Percentiles rank a stretch among this genome's conserved stretches.
These are phyloP conservation scores for Stomorhina lunata DNA, from an alignment of 2,888 invertebrate species.

Conservation along the genomic window DNA sequence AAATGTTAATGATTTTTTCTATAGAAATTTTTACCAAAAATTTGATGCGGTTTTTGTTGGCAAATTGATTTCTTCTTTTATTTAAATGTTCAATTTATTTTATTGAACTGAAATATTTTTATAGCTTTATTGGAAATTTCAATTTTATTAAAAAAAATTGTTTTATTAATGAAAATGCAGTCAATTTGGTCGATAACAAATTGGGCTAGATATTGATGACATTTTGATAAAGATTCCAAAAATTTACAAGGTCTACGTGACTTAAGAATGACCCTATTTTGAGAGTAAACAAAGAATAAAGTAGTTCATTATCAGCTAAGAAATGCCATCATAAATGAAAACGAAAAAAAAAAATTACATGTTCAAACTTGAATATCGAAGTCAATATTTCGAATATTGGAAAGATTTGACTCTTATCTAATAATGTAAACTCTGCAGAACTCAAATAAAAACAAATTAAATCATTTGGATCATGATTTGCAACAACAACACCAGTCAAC, in stretches of 20 bases:
- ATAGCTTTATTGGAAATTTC: neutral
- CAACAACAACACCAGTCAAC: too few species aligned
- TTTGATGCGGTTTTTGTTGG: constrained; percentile 28
- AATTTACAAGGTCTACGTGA: neutral
- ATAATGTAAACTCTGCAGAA: too few species aligned
- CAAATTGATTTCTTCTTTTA: neutral
- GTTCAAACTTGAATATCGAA: too few species aligned
- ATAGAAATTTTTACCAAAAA: constrained; percentile 13
- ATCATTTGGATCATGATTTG: too few species aligned
- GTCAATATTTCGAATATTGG: too few species aligned
- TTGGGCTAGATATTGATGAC: neutral
- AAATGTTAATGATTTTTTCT: neutral
- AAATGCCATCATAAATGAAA: too few species aligned
- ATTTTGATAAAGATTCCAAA: neutral
- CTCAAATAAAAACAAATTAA: too few species aligned
- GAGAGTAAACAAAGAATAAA: too few species aligned
- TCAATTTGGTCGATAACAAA: neutral
- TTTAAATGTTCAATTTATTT: neutral
- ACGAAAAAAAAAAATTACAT: too few species aligned
- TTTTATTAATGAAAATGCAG: neutral
- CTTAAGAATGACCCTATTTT: neutral
- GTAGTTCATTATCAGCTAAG: too few species aligned
- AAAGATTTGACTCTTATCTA: too few species aligned
- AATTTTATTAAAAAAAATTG: too few species aligned
- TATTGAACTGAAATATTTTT: constrained; percentile 1